Evolutionary conservation across 2,113 vertebrate genomes (phyloP).

Genomic region (Oriolus oriolus): DNA sequence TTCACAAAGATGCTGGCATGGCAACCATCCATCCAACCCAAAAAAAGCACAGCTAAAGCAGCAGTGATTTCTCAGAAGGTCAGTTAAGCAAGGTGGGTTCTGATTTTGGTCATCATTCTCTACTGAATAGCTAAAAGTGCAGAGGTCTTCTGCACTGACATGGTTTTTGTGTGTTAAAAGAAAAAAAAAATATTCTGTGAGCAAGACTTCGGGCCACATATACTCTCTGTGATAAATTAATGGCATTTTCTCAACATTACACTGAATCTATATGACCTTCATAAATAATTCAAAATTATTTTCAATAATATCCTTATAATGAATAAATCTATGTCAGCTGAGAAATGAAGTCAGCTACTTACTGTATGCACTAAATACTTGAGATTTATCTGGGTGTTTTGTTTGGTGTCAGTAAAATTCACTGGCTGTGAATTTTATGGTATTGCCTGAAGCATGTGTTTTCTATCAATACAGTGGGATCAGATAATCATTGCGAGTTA

Average conservation of each 20-base stretch:
- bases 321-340: neutral
- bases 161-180: neutral
- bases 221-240: neutral
- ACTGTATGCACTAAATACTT: neutral
- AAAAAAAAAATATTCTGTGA: neutral
- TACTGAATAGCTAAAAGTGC: neutral
- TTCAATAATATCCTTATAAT: neutral
- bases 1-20: neutral
- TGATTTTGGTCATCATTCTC: neutral
- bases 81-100: neutral
- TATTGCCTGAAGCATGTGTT: neutral
- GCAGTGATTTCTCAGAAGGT: neutral
- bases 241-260: neutral
- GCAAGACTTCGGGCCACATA: neutral
- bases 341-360: neutral
- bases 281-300: neutral
- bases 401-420: conserved; percentile 6
- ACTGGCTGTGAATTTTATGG: neutral
- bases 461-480: conserved; percentile 12
- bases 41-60: neutral
- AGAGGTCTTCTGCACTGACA: neutral
- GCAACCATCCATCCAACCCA: neutral
- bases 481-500: neutral
- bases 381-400: neutral
- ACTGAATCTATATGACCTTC: neutral